phyloP scores from a whole-genome alignment of 2,113 vertebrate species.

The Natator depressus region DNA sequence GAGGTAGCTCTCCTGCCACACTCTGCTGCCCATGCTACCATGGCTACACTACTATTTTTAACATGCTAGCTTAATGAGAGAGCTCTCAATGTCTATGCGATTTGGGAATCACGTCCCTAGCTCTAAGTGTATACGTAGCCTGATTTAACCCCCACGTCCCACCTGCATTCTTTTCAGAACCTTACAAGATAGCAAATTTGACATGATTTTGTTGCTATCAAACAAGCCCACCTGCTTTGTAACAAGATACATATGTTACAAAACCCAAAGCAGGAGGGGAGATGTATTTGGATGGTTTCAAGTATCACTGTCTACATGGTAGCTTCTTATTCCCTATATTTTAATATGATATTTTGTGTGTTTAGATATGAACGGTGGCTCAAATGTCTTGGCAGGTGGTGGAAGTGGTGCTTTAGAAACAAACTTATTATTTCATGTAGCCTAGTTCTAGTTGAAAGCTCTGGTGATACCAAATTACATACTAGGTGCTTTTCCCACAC shows the following conservation, averaged over 20 bases:
- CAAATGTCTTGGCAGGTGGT: background rate
- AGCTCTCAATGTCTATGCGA: background rate
- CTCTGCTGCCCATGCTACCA: background rate
- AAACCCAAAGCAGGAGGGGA: background rate
- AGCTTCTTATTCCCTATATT: background rate
- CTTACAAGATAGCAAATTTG: slow-evolving; percentile 37
- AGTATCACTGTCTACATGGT: background rate
- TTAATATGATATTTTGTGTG: background rate
- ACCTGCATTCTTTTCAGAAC: slow-evolving; percentile 36
- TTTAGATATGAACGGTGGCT: background rate
- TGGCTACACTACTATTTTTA: background rate
- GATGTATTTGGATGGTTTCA: background rate
- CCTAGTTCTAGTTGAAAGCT: background rate
- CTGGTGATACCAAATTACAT: background rate
- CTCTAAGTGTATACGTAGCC: background rate
- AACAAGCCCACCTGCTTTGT: slow-evolving; percentile 3
- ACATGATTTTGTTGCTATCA: slow-evolving; percentile 4
- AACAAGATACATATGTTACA: background rate
- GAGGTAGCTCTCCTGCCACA: background rate
- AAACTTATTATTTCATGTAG: background rate
- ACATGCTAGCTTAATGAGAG: background rate
- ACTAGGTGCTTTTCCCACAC: background rate
- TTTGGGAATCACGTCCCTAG: background rate
- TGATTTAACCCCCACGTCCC: background rate
- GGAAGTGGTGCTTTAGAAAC: background rate